Percentiles rank a stretch among this genome's conserved stretches.
Conservation (phyloP, 2,888 invertebrate genomes). For the Leistus spinibarbis region DNA sequence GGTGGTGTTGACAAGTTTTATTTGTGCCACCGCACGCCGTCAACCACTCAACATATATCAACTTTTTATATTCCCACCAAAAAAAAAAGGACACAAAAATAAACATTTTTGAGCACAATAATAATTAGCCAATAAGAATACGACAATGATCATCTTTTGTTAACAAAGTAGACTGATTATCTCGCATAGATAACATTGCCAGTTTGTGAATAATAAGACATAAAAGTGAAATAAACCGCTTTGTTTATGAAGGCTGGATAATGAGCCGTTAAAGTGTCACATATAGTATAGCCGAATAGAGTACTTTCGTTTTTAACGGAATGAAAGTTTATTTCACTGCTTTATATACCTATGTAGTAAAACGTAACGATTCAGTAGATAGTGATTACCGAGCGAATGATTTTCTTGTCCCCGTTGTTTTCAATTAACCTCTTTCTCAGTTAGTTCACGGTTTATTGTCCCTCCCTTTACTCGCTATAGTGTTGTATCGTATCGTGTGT, state of each 20-base stretch:
- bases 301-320: background rate
- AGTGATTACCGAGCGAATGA: background rate
- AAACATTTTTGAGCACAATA: no score
- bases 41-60: background rate
- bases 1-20: background rate
- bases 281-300: background rate
- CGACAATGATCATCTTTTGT: no score
- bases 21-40: background rate
- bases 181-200: background rate
- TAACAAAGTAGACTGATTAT: background rate
- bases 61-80: background rate
- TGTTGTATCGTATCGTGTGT: conserved; percentile 29
- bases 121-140: no score
- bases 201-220: background rate
- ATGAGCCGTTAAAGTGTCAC: background rate
- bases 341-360: background rate
- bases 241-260: background rate
- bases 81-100: no score
- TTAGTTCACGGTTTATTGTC: conserved; percentile 23
- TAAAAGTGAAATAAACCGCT: background rate
- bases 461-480: conserved; percentile 13
- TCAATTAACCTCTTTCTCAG: conserved; percentile 19
- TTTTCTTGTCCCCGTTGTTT: background rate
- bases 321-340: background rate
- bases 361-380: background rate